These are phyloP conservation scores for Coregonus sp. DNA, from an alignment of 2,797 vertebrate species.

Conservation along the genomic window DNA sequence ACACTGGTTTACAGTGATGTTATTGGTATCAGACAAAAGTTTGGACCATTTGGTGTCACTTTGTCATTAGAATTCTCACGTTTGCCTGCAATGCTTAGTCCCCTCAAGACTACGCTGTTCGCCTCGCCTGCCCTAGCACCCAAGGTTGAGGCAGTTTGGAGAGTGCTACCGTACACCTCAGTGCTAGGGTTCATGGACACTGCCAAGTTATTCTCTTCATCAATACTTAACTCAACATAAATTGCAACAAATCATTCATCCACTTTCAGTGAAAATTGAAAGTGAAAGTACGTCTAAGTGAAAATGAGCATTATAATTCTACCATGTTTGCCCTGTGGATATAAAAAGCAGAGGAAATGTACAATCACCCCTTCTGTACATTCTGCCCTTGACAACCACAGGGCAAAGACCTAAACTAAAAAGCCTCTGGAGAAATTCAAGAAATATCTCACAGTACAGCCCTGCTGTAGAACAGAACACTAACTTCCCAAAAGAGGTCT, in stretches of 20 bases:
- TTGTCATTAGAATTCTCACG: slow-evolving; percentile 80
- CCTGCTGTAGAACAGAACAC: slow-evolving; percentile 2
- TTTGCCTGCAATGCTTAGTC: slow-evolving; percentile 77
- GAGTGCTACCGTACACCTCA: slow-evolving; percentile 39
- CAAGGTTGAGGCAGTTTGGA: slow-evolving; percentile 52
- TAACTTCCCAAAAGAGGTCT: neutral
- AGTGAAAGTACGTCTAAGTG: neutral
- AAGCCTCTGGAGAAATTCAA: neutral
- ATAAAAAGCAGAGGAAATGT: slow-evolving; percentile 59
- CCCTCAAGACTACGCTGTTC: slow-evolving; percentile 77
- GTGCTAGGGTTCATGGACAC: neutral
- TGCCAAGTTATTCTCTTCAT: neutral
- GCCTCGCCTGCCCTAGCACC: slow-evolving; percentile 66
- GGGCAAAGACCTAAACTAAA: slow-evolving; percentile 50
- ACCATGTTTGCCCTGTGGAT: slow-evolving; percentile 64
- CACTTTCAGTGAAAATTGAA: neutral
- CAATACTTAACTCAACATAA: neutral
- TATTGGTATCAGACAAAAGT: slow-evolving; percentile 51
- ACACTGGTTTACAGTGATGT: slow-evolving; percentile 54
- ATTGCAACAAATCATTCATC: neutral
- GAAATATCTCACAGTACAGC: neutral
- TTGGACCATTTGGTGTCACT: slow-evolving; percentile 54
- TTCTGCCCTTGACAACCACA: slow-evolving; percentile 66
- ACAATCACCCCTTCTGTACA: slow-evolving; percentile 48
- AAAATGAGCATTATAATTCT: slow-evolving; percentile 9